These are phyloP conservation scores for Meloidogyne chitwoodi DNA, from an alignment of 1,140 invertebrate genomes.

Conservation along the genomic window DNA sequence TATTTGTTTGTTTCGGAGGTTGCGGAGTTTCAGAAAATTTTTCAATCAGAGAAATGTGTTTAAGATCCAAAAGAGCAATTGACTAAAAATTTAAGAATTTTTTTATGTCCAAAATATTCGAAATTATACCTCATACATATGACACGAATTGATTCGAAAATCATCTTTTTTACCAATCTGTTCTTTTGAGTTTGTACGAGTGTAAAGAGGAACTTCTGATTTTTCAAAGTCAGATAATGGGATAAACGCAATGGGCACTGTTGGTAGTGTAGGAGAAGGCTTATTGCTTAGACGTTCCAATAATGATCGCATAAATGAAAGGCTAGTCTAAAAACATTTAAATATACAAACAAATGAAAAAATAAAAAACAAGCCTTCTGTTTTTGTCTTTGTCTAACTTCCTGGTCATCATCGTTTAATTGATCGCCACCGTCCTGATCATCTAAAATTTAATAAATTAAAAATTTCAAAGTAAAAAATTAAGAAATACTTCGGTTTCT, in stretches of 20 bases:
- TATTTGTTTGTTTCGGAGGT: neutral
- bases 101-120: slow-evolving; percentile 33
- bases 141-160: slow-evolving; percentile 61
- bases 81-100: slow-evolving; percentile 16
- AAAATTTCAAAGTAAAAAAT: neutral
- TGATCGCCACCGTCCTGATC: slow-evolving; percentile 1
- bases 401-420: neutral
- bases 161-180: slow-evolving; percentile 60
- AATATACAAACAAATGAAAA: neutral
- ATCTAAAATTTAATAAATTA: neutral
- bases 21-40: slow-evolving; percentile 4
- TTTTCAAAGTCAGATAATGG: slow-evolving; percentile 43
- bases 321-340: neutral
- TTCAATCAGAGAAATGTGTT: slow-evolving; percentile 23
- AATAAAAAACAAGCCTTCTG: slow-evolving; percentile 5
- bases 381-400: neutral
- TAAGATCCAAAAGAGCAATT: slow-evolving; percentile 24
- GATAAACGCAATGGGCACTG: slow-evolving; percentile 38
- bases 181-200: slow-evolving; percentile 30
- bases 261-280: slow-evolving; percentile 8
- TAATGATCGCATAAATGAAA: slow-evolving; percentile 1
- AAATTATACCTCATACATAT: slow-evolving; percentile 46
- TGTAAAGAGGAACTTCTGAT: slow-evolving; percentile 34
- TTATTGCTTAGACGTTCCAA: slow-evolving; percentile 1
- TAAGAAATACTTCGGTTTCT: slow-evolving; percentile 10